A percentile compares a stretch with the other conserved stretches of the same genome.
Conservation (phyloP, 2,113 vertebrate species). For the Heteronetta atricapilla region DNA sequence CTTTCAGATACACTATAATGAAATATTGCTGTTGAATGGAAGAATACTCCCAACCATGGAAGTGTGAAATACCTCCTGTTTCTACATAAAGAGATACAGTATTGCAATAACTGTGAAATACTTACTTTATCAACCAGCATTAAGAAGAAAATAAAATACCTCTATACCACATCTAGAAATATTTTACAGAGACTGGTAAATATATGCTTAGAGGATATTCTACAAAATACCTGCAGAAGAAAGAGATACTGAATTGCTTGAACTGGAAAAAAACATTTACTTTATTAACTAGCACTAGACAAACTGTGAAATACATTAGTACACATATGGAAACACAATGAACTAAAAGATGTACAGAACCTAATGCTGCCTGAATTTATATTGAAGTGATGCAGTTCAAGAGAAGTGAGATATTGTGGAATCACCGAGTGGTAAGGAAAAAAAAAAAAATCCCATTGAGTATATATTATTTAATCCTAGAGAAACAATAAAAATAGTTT, state of each 20-base stretch:
- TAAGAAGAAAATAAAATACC: constrained; percentile 55
- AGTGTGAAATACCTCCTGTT: constrained; percentile 55
- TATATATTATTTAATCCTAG: background rate
- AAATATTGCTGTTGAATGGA: constrained; percentile 54
- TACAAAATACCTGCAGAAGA: background rate
- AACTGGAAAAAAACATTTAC: background rate
- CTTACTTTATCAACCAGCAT: constrained; percentile 56
- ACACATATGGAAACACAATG: background rate
- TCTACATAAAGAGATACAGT: constrained; percentile 29
- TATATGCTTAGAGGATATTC: constrained; percentile 30
- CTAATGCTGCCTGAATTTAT: background rate
- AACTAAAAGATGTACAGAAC: background rate
- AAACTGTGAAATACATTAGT: background rate
- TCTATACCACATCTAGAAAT: constrained; percentile 26
- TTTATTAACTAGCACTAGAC: background rate
- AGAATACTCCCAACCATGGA: constrained; percentile 5
- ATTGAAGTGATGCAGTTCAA: background rate
- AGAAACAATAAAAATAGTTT: constrained; percentile 16
- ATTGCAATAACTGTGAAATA: constrained; percentile 54
- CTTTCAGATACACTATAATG: constrained; percentile 43
- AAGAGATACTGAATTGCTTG: constrained; percentile 12
- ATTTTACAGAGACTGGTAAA: constrained; percentile 43
- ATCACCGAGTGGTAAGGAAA: background rate
- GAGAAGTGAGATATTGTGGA: background rate
- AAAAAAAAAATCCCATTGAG: background rate